Conservation (phyloP, 1,140 invertebrate genomes). For the Pogonomyrmex californicus region DNA sequence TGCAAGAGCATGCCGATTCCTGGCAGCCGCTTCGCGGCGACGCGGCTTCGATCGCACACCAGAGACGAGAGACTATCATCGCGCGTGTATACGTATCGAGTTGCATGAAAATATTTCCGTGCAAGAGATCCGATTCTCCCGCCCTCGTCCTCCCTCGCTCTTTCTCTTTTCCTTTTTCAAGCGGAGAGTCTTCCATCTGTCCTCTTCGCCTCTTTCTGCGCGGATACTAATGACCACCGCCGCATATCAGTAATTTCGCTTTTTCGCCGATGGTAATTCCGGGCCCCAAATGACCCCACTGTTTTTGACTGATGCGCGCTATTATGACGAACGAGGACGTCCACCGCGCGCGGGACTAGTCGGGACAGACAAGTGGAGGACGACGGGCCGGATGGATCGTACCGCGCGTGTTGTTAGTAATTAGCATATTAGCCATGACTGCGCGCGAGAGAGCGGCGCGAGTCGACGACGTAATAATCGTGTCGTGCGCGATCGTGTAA, state of each 20-base stretch:
- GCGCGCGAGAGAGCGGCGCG: not conserved
- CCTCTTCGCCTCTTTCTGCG: not conserved
- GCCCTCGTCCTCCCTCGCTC: not conserved
- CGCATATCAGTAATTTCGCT: constrained; percentile 57
- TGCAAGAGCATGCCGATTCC: not conserved
- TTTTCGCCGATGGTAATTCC: constrained; percentile 47
- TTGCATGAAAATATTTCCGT: constrained; percentile 57
- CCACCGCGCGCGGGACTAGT: not conserved
- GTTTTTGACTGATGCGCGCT: constrained; percentile 52
- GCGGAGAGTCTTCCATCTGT: not conserved
- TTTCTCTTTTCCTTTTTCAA: not conserved
- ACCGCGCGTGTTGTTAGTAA: constrained; percentile 8
- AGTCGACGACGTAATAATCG: constrained; percentile 40
- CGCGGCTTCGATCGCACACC: constrained; percentile 22
- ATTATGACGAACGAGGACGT: constrained; percentile 48
- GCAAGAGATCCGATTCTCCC: not conserved
- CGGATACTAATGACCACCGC: constrained; percentile 35
- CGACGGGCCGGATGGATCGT: not conserved
- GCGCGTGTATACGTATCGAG: not conserved
- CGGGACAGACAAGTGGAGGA: not conserved
- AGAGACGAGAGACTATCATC: not conserved
- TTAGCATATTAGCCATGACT: constrained; percentile 38
- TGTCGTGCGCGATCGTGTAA: not conserved
- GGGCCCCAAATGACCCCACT: constrained; percentile 18
- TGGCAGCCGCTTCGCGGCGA: not conserved